Evolutionary conservation across 2,113 vertebrate genomes (phyloP).

Genomic region (Numida meleagris): DNA sequence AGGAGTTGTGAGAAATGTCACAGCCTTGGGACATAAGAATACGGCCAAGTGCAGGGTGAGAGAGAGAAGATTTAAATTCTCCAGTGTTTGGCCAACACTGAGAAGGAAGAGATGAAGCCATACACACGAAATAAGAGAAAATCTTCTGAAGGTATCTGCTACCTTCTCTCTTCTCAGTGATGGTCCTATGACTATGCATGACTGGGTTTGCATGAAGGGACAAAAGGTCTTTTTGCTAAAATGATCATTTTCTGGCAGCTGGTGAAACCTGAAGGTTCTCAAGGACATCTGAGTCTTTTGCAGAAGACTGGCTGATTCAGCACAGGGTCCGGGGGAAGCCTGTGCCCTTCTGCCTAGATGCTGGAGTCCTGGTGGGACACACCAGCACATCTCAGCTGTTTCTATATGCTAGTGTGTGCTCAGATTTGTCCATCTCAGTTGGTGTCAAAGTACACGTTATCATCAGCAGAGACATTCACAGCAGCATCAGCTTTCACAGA

Average conservation of each 20-base stretch:
- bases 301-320: background rate
- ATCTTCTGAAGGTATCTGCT: background rate
- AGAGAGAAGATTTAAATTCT: background rate
- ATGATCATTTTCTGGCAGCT: background rate
- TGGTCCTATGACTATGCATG: background rate
- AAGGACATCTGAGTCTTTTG: background rate
- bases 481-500: background rate
- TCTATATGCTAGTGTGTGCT: background rate
- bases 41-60: background rate
- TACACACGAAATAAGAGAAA: background rate
- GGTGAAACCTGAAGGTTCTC: background rate
- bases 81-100: background rate
- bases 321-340: background rate
- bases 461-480: background rate
- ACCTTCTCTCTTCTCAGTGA: background rate
- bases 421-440: background rate
- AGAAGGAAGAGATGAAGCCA: background rate
- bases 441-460: background rate
- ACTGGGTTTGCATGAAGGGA: background rate
- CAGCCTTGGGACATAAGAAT: background rate
- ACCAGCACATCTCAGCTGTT: background rate
- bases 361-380: background rate
- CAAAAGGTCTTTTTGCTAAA: background rate
- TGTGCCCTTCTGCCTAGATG: background rate
- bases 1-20: background rate